A percentile compares a stretch with the other conserved stretches of the same genome.
These are phyloP conservation scores for Trachops cirrhosus DNA, from an alignment of 2,797 vertebrate species.

Conservation along the genomic window DNA sequence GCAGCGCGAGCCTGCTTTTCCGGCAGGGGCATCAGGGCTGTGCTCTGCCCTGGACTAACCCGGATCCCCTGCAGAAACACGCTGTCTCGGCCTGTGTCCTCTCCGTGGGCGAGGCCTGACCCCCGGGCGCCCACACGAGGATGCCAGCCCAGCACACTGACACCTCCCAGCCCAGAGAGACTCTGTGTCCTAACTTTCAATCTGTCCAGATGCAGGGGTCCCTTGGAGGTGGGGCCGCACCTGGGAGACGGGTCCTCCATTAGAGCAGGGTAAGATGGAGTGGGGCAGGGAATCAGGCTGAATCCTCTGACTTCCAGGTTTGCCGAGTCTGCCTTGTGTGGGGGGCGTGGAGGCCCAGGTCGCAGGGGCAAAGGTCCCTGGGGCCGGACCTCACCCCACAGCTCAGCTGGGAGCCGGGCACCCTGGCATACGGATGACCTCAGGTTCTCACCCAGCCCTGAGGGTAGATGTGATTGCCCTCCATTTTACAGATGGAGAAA, in stretches of 20 bases:
- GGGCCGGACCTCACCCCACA: not conserved
- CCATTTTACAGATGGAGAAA: not conserved
- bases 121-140: not conserved
- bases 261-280: not conserved
- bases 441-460: not conserved
- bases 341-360: not conserved
- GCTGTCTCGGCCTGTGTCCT: not conserved
- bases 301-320: not conserved
- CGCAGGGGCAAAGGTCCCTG: too few relatives aligned
- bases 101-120: not conserved
- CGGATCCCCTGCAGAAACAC: not conserved
- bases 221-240: not conserved
- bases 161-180: not conserved
- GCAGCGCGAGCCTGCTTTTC: conserved; percentile 89
- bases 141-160: not conserved
- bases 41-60: conserved; percentile 71
- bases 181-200: not conserved
- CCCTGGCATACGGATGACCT: accelerated
- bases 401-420: not conserved
- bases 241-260: not conserved
- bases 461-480: not conserved
- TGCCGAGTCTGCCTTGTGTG: not conserved
- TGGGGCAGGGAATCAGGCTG: too few relatives aligned
- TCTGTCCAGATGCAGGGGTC: not conserved
- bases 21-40: conserved; percentile 79